Conservation (phyloP, 2,888 invertebrate genomes). For the Drosophila subsilvestris region DNA sequence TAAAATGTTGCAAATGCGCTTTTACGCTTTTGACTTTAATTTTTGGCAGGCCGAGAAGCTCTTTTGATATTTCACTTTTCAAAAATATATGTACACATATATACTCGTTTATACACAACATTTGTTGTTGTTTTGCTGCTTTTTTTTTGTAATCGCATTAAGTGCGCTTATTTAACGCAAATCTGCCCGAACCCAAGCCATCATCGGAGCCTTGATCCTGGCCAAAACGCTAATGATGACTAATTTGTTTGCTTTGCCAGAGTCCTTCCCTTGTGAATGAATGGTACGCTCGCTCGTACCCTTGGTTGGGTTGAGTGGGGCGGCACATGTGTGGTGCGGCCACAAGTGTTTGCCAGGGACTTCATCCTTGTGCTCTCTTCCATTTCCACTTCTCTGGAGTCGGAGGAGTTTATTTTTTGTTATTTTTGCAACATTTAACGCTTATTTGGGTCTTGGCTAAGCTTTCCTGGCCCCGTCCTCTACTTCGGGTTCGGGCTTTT, state of each 20-base stretch:
- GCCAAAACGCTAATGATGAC: conserved; percentile 82
- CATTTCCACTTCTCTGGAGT: conserved; percentile 3
- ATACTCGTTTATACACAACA: conserved; percentile 8
- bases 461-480: conserved; percentile 56
- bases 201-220: conserved; percentile 39
- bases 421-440: conserved; percentile 81
- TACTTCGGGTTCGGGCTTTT: conserved; percentile 37
- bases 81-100: conserved; percentile 14
- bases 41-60: conserved; percentile 43
- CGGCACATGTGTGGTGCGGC: conserved; percentile 68
- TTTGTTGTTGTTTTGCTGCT: background rate
- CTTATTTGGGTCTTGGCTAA: conserved; percentile 74
- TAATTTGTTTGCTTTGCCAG: conserved; percentile 81
- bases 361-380: conserved; percentile 33
- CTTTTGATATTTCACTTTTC: conserved; percentile 77
- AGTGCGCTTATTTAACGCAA: conserved; percentile 83
- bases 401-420: conserved; percentile 52
- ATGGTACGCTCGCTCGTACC: background rate
- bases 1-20: conserved; percentile 82
- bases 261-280: conserved; percentile 10
- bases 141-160: conserved; percentile 79
- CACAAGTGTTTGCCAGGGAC: conserved; percentile 74
- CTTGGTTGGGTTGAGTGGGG: conserved; percentile 50
- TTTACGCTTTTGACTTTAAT: conserved; percentile 81
- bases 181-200: conserved; percentile 58